These are phyloP conservation scores for Agonopterix subpropinquella DNA, from an alignment of 2,888 invertebrate species.

Conservation along the genomic window DNA sequence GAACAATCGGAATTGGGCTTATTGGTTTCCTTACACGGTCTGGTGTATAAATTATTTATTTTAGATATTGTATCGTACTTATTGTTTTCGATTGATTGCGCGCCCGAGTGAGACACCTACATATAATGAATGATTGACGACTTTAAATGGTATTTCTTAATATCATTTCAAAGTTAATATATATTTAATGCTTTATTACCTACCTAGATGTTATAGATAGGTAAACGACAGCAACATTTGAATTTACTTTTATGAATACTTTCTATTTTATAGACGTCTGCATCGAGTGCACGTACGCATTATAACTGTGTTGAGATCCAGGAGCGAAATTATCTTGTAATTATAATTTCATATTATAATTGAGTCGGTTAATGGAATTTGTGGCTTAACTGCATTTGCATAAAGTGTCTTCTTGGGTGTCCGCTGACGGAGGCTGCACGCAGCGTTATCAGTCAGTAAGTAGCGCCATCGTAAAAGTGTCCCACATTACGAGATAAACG, in stretches of 20 bases:
- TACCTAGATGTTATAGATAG: no score
- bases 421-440: slow-evolving; percentile 38
- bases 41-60: slow-evolving; percentile 53
- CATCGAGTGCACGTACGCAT: slow-evolving; percentile 49
- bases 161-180: slow-evolving; percentile 66
- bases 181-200: not conserved
- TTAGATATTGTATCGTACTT: slow-evolving; percentile 35
- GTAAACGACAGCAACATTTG: slow-evolving; percentile 36
- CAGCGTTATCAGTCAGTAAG: slow-evolving; percentile 67
- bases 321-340: slow-evolving; percentile 71
- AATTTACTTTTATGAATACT: slow-evolving; percentile 31
- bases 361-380: slow-evolving; percentile 52
- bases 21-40: slow-evolving; percentile 63
- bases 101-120: slow-evolving; percentile 27
- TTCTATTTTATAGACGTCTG: slow-evolving; percentile 57
- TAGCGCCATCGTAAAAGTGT: slow-evolving; percentile 74
- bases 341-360: slow-evolving; percentile 70
- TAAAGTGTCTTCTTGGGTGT: slow-evolving; percentile 66
- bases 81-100: slow-evolving; percentile 22
- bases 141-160: slow-evolving; percentile 68
- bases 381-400: slow-evolving; percentile 56
- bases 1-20: slow-evolving; percentile 52
- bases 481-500: slow-evolving; percentile 74
- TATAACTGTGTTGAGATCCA: slow-evolving; percentile 58
- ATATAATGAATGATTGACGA: slow-evolving; percentile 23